Evolutionary conservation across 2,113 vertebrate species (phyloP).

Genomic region (Corvus cornix): DNA sequence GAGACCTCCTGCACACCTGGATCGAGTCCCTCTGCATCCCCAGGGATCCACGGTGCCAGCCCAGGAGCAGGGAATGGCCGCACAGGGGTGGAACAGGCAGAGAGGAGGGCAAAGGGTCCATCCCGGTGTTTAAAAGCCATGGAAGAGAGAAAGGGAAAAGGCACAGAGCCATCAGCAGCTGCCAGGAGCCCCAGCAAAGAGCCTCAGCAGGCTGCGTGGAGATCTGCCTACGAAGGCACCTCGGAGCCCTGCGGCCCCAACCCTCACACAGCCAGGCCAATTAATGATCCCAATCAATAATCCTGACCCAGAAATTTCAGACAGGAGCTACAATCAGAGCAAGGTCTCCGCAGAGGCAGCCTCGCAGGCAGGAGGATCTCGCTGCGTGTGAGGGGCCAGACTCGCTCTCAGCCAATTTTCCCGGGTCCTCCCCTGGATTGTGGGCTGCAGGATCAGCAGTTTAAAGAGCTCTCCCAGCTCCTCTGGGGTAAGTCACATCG

Average conservation of each 20-base stretch:
- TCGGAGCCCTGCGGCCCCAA: not conserved
- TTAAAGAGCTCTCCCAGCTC: not conserved
- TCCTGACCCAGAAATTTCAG: conserved; percentile 14
- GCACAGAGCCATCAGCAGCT: not conserved
- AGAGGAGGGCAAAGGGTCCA: fast-evolving
- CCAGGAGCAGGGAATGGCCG: not conserved
- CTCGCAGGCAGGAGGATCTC: not conserved
- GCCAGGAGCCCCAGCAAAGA: not conserved
- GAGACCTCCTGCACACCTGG: not conserved
- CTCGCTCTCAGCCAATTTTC: not conserved
- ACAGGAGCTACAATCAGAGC: not conserved
- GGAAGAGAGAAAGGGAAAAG: not conserved
- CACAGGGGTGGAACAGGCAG: fast-evolving
- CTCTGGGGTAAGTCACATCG: not conserved
- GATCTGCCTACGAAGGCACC: not conserved
- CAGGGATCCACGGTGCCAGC: fast-evolving
- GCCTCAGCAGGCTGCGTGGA: not conserved
- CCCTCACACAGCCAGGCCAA: not conserved
- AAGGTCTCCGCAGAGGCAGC: not conserved
- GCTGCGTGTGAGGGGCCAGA: fast-evolving
- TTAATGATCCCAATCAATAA: conserved; percentile 22
- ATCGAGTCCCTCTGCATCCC: fast-evolving
- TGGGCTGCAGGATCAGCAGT: not conserved
- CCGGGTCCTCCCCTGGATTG: not conserved
- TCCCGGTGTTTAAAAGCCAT: fast-evolving